These are phyloP conservation scores for Lerista edwardsae DNA, from an alignment of 2,797 vertebrate species.

Conservation along the genomic window DNA sequence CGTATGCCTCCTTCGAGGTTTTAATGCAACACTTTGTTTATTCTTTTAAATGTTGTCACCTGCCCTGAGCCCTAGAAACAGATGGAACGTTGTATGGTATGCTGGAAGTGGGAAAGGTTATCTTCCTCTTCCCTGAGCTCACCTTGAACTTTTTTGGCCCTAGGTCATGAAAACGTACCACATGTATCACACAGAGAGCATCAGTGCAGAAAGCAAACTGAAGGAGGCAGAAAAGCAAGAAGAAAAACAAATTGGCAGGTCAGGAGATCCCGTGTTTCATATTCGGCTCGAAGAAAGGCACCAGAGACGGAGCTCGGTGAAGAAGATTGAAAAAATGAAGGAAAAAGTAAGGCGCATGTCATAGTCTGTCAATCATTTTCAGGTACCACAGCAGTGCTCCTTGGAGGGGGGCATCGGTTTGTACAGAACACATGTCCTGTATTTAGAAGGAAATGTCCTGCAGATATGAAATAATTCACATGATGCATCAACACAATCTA, in stretches of 20 bases:
- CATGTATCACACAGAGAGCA: conserved; percentile 98
- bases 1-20: not conserved
- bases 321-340: conserved; percentile 99
- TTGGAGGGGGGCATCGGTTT: not conserved
- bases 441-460: not conserved
- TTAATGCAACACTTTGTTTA: not conserved
- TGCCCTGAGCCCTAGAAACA: not conserved
- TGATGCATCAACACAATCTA: conserved; percentile 22
- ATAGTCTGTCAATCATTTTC: conserved; percentile 35
- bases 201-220: conserved; percentile 96
- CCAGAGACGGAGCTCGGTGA: conserved; percentile 93
- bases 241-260: conserved; percentile 92
- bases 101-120: not conserved
- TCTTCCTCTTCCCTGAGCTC: conserved; percentile 39
- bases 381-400: conserved; percentile 36
- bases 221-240: conserved; percentile 98
- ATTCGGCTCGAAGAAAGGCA: conserved; percentile 93
- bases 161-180: conserved; percentile 99
- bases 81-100: not conserved
- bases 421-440: not conserved
- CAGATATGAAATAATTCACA: not conserved
- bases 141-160: conserved; percentile 50
- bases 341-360: conserved; percentile 87
- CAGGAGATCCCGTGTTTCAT: conserved; percentile 90
- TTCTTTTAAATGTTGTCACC: not conserved